phyloP scores from a whole-genome alignment of 2,797 vertebrate genomes.

The Morelia viridis region DNA sequence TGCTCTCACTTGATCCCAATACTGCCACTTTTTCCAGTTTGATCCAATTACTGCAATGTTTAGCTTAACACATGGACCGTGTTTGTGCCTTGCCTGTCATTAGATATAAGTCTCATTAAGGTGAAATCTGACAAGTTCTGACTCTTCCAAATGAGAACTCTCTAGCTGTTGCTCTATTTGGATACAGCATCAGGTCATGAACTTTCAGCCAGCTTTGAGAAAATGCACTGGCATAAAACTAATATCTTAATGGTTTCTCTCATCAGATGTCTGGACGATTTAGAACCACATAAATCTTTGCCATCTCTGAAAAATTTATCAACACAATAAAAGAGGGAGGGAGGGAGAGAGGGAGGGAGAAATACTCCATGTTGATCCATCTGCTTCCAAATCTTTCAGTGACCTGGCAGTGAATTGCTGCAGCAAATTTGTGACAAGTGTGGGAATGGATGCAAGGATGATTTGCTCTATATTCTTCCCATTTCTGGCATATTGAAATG shows the following conservation, averaged over 20 bases:
- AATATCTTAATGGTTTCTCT: constrained; percentile 35
- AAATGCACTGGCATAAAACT: constrained; percentile 1
- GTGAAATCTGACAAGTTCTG: constrained; percentile 65
- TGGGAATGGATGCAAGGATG: constrained; percentile 34
- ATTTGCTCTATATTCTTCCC: constrained; percentile 15
- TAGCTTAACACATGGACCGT: constrained; percentile 49
- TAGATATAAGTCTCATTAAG: constrained; percentile 68
- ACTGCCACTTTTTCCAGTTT: constrained; percentile 53
- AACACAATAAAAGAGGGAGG: not conserved
- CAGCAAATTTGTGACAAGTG: constrained; percentile 44
- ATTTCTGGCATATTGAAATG: constrained; percentile 34
- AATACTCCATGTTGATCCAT: not conserved
- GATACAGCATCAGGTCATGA: constrained; percentile 47
- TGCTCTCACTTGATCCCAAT: constrained; percentile 45
- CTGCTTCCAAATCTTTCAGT: constrained; percentile 45
- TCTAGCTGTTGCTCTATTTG: constrained; percentile 58
- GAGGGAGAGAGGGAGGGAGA: not conserved
- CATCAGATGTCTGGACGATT: constrained; percentile 27
- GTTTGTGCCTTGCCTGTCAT: constrained; percentile 51
- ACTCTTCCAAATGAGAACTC: constrained; percentile 52
- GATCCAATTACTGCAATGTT: constrained; percentile 67
- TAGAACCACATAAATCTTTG: constrained; percentile 29
- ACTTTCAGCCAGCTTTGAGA: constrained; percentile 41
- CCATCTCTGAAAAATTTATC: constrained; percentile 22
- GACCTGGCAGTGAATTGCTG: constrained; percentile 37